Base-by-base conservation (phyloP, 1,140 invertebrate genomes). In the Lordiphosa clarofinis region DNA sequence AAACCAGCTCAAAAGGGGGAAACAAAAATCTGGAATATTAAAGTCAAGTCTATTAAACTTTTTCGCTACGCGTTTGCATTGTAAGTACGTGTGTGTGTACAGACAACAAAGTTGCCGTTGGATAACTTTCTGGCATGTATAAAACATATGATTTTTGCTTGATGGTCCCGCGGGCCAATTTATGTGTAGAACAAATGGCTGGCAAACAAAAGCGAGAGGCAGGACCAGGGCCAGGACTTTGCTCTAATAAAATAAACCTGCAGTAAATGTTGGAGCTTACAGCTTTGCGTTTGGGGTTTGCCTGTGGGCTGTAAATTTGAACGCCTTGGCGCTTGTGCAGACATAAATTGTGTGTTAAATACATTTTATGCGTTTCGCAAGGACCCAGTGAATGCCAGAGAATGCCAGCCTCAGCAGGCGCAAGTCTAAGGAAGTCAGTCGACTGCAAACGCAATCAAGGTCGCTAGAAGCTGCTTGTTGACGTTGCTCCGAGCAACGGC, bases 291-390 rank as follows among this genome's bases (percentile, higher is more conserved):
- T 31, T 31, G 28, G 28, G 7, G 47, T 35, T 73, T 63, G 66
- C 62, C 61, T 64, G 59, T 56, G 78, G 72, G 73, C 67, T 82
- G 67, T 82, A 82, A 82, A 84, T 82, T 84, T 84, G 63, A 84
- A 56, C 78, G 76, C 67, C 50, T 60, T 43, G 53, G 49, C 52
- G 58, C 71, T 76, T 63, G 63, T 73, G 67, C 76, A 82, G 68
- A 82, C 76, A 82, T 82, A 82, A 82, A 82, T 82, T 82, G 76
- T 82, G 76, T 82, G 76, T 76, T 82, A 82, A 82, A 82, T 84
- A 82, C 76, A 82, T 82, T 82, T 82, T 82, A 82, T 82, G 76
- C 76, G 76, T 76, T 76, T 65, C 52, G 52, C 67, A 61, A 69
- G 65, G 65, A 61, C 46, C 43, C 37, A 37, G 33, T n/a, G n/a